These are phyloP conservation scores for Bursaphelenchus okinawaensis DNA, from an alignment of 2,888 invertebrate genomes.

Conservation along the genomic window DNA sequence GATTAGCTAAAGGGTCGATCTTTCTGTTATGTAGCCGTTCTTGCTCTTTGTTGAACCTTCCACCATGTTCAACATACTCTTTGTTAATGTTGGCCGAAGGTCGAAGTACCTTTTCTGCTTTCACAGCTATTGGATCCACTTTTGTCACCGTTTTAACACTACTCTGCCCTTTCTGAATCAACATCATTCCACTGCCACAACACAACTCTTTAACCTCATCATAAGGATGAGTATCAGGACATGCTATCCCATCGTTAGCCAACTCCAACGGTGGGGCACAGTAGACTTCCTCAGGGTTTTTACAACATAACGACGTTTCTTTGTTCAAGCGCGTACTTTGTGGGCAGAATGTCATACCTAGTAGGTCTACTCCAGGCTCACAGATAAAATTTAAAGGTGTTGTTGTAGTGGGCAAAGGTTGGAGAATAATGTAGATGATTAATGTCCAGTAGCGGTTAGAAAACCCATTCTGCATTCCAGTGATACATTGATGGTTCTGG, in stretches of 20 bases:
- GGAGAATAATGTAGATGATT: not conserved
- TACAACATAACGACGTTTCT: not conserved
- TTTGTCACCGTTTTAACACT: too few species aligned
- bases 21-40: too few species aligned
- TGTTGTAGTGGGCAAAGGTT: not conserved
- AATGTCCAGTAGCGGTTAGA: not conserved
- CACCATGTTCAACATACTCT: too few species aligned
- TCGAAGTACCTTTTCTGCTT: too few species aligned
- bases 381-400: not conserved
- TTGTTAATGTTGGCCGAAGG: too few species aligned
- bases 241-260: not conserved
- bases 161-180: not conserved
- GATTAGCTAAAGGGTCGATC: too few species aligned
- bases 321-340: not conserved
- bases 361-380: not conserved
- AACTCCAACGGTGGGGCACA: not conserved
- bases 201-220: not conserved
- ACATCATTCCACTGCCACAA: not conserved
- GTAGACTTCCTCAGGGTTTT: not conserved
- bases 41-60: too few species aligned
- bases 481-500: too few species aligned
- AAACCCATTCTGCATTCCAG: not conserved
- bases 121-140: too few species aligned
- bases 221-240: not conserved
- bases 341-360: not conserved